Percentiles rank a stretch among this genome's conserved stretches.
These are phyloP conservation scores for Anastrepha ludens DNA, from an alignment of 1,140 invertebrate species.

Conservation along the genomic window DNA sequence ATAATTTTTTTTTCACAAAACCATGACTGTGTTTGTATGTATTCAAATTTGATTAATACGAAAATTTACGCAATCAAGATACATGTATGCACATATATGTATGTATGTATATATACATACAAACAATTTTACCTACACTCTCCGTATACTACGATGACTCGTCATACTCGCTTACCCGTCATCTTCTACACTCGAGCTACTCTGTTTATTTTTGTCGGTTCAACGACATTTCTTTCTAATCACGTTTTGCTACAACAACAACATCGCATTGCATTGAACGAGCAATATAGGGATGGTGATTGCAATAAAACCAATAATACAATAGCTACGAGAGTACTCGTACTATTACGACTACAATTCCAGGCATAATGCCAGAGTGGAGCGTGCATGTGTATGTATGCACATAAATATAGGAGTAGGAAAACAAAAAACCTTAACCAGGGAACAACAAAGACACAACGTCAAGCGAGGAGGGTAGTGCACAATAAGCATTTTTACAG, in stretches of 20 bases:
- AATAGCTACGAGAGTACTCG: not conserved
- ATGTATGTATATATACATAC: not conserved
- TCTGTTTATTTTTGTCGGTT: conserved; percentile 44
- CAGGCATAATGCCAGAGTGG: not conserved
- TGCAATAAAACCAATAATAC: conserved; percentile 27
- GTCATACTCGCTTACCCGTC: not conserved
- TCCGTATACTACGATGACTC: not conserved
- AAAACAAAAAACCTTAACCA: conserved; percentile 24
- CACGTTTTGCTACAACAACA: conserved; percentile 24
- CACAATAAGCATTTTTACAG: not conserved
- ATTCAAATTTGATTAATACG: not conserved
- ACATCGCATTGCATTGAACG: not conserved
- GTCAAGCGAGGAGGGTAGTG: conserved; percentile 1
- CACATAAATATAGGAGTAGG: not conserved
- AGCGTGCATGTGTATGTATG: not conserved
- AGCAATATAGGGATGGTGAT: conserved; percentile 11
- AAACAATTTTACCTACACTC: not conserved
- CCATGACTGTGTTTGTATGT: not conserved
- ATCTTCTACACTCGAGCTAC: not conserved
- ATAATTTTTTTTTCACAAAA: not conserved
- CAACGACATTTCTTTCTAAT: conserved; percentile 49
- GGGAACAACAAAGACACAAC: conserved; percentile 22
- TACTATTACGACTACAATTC: conserved; percentile 34
- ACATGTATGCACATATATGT: not conserved
- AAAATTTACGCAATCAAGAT: not conserved